A percentile compares a stretch with the other conserved stretches of the same genome.
These are phyloP conservation scores for Teleopsis dalmanni DNA, from an alignment of 1,140 invertebrate genomes.

Conservation along the genomic window DNA sequence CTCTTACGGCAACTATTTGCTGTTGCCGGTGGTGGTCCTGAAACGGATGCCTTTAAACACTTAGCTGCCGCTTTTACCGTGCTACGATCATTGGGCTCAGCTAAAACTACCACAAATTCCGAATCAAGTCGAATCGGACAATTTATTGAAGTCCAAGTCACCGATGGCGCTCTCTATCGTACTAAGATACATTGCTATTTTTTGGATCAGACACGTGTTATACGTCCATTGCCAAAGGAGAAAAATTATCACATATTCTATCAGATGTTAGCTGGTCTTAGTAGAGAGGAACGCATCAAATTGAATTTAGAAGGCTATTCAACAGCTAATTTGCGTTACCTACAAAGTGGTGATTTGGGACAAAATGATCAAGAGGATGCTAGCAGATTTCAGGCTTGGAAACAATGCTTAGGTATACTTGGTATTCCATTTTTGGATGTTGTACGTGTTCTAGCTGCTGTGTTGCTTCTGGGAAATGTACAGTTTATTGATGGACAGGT, in stretches of 20 bases:
- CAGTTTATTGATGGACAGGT: conserved; percentile 69
- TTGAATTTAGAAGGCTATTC: conserved; percentile 78
- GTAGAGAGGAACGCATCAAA: conserved; percentile 75
- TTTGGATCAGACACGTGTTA: conserved; percentile 81
- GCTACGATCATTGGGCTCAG: conserved; percentile 80
- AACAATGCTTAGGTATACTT: conserved; percentile 77
- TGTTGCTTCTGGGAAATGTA: conserved; percentile 84
- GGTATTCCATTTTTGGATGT: conserved; percentile 93
- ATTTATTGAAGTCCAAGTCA: conserved; percentile 93
- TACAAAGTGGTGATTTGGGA: conserved; percentile 65
- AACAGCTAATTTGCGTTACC: conserved; percentile 69
- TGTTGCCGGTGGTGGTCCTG: conserved; percentile 84
- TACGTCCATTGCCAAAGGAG: conserved; percentile 73
- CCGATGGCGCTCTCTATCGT: conserved; percentile 87
- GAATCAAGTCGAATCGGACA: conserved; percentile 93
- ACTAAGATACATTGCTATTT: conserved; percentile 96
- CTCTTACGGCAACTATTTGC: conserved; percentile 84
- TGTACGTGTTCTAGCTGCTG: conserved; percentile 80
- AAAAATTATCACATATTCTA: conserved; percentile 98
- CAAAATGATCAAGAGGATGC: conserved; percentile 74
- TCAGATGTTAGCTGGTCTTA: conserved; percentile 87
- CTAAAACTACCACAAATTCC: conserved; percentile 80
- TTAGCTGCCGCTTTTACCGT: conserved; percentile 91
- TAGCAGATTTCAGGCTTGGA: conserved; percentile 77
- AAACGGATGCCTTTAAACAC: conserved; percentile 95